These are phyloP conservation scores for Cantharis nigra DNA, from an alignment of 2,888 invertebrate species.

Conservation along the genomic window DNA sequence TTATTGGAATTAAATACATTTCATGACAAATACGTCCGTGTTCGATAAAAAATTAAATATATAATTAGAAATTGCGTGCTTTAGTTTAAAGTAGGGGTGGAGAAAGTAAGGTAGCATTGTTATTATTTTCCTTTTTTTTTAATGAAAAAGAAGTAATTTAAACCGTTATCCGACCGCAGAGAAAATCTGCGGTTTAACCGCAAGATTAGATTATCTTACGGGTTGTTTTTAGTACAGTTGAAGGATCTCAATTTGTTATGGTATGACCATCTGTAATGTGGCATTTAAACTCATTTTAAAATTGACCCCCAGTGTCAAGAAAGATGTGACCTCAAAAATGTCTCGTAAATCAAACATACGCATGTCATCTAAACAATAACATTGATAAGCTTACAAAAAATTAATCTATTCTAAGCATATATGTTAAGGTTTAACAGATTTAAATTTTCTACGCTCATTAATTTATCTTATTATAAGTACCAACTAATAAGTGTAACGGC, in stretches of 20 bases:
- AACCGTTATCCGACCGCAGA: not conserved
- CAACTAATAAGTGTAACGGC: not conserved
- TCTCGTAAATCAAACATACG: conserved; percentile 12
- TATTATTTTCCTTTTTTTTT: not conserved
- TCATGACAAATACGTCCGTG: not conserved
- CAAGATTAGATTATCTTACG: not conserved
- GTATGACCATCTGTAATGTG: conserved; percentile 12
- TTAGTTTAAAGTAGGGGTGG: not conserved
- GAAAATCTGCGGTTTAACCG: not conserved
- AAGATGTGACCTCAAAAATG: conserved; percentile 9
- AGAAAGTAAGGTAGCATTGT: not conserved
- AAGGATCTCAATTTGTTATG: not conserved
- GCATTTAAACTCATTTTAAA: conserved; percentile 15
- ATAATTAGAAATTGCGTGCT: not conserved
- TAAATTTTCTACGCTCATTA: not conserved
- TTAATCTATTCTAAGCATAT: not conserved
- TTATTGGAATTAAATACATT: not conserved
- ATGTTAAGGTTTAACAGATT: conserved; percentile 2
- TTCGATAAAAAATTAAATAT: not conserved
- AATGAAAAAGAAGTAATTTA: not conserved
- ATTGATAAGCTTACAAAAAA: conserved; percentile 9
- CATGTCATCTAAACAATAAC: conserved; percentile 17
- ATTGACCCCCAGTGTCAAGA: conserved; percentile 12
- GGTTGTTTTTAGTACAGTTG: not conserved
- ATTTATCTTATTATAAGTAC: not conserved